These are phyloP conservation scores for Phalacrocorax aristotelis DNA, from an alignment of 2,113 vertebrate species.

Conservation along the genomic window DNA sequence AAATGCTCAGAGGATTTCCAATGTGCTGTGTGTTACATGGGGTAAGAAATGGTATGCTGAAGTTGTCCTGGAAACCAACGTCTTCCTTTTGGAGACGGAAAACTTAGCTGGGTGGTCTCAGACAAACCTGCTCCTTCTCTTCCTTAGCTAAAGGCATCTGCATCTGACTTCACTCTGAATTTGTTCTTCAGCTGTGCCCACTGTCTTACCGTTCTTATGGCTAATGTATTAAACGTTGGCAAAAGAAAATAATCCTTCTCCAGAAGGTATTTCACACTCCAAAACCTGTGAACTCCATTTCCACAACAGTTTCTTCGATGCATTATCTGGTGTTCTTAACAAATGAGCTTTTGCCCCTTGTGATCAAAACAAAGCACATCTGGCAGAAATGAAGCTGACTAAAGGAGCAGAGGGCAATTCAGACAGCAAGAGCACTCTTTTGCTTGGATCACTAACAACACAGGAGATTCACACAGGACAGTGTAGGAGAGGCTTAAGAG, in stretches of 20 bases:
- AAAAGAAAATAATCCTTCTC: background rate
- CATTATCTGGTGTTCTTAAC: background rate
- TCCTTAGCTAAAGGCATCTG: background rate
- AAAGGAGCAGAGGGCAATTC: background rate
- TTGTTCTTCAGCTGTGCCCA: background rate
- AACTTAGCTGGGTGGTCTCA: background rate
- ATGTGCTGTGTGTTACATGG: background rate
- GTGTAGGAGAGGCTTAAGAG: background rate
- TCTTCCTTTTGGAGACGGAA: background rate
- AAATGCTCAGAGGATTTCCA: background rate
- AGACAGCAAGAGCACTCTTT: background rate
- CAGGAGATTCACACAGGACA: background rate
- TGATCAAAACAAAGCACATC: background rate
- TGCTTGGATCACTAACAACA: background rate
- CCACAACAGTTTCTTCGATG: background rate
- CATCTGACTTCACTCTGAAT: background rate
- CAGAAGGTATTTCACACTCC: background rate
- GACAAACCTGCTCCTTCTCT: background rate
- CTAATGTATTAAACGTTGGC: background rate
- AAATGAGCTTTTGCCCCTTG: background rate
- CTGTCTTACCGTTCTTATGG: background rate
- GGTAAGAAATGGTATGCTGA: background rate
- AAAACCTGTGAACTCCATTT: background rate
- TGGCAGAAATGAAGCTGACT: background rate
- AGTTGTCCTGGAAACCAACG: background rate